Percentiles rank a stretch among this genome's conserved stretches.
Evolutionary conservation across 2,888 invertebrate genomes (phyloP).

Genomic region (Alloplasta piceator): DNA sequence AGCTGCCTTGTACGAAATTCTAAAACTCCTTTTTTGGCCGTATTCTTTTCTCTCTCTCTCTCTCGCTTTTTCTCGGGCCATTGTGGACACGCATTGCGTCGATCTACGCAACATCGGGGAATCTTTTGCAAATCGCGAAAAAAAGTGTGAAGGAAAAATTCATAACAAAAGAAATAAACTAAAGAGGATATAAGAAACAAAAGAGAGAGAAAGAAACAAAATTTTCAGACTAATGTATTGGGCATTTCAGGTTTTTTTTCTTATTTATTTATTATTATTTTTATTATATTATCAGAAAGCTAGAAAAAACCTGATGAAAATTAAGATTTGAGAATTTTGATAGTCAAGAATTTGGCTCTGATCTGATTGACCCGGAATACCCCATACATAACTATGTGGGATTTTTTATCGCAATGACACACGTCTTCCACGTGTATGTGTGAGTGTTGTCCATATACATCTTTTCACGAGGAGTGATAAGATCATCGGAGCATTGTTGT

Average conservation of each 20-base stretch:
- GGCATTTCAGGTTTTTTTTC: no score
- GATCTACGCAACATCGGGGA: background rate
- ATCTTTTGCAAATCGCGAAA: background rate
- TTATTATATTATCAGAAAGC: no score
- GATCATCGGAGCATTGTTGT: slow-evolving; percentile 41
- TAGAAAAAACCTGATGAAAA: no score
- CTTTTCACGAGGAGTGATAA: slow-evolving; percentile 14
- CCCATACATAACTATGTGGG: no score
- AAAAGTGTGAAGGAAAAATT: background rate
- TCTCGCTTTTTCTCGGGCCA: slow-evolving; percentile 2
- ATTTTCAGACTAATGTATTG: no score
- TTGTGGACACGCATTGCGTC: background rate
- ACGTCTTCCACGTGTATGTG: background rate
- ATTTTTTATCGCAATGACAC: background rate
- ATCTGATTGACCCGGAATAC: no score
- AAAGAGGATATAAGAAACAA: background rate
- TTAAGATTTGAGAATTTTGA: no score
- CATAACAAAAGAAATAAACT: background rate
- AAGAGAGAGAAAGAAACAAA: background rate
- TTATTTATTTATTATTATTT: no score
- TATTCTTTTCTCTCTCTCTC: slow-evolving; percentile 14
- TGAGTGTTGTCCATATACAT: background rate
- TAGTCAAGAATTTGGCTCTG: no score
- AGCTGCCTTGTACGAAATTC: slow-evolving; percentile 11
- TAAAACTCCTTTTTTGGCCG: slow-evolving; percentile 34